phyloP scores from a whole-genome alignment of 2,888 invertebrate species.

The Drosophila nr. perissopoda region DNA sequence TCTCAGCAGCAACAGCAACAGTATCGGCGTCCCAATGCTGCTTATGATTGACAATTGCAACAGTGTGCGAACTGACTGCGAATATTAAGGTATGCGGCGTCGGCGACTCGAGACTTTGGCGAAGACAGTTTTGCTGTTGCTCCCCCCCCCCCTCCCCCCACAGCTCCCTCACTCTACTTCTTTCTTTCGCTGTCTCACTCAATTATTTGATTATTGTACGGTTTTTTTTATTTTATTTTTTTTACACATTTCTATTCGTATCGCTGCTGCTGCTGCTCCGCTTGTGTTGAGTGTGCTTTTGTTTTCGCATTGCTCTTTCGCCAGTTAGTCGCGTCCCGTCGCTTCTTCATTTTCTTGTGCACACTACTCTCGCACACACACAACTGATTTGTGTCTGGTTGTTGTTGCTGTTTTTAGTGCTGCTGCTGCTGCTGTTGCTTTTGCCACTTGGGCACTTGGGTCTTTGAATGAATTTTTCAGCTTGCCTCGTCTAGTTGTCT shows the following conservation, averaged over 20 bases:
- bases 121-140: slow-evolving; percentile 42
- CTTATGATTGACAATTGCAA: slow-evolving; percentile 72
- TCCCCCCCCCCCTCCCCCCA: background rate
- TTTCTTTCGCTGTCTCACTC: slow-evolving; percentile 39
- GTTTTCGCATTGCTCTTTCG: slow-evolving; percentile 71
- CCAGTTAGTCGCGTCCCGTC: slow-evolving; percentile 61
- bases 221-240: slow-evolving; percentile 29
- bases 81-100: slow-evolving; percentile 70
- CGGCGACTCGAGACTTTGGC: slow-evolving; percentile 32
- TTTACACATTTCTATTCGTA: slow-evolving; percentile 48
- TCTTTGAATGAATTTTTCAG: slow-evolving; percentile 84
- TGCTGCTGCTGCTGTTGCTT: slow-evolving; percentile 38
- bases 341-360: slow-evolving; percentile 75
- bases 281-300: slow-evolving; percentile 51
- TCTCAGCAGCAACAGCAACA: slow-evolving; percentile 44
- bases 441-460: slow-evolving; percentile 58
- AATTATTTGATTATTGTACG: slow-evolving; percentile 74
- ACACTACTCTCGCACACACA: slow-evolving; percentile 41
- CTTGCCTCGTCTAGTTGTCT: slow-evolving; percentile 81
- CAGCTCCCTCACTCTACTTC: slow-evolving; percentile 11
- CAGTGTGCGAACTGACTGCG: slow-evolving; percentile 58
- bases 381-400: slow-evolving; percentile 63
- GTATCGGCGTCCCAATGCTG: slow-evolving; percentile 57
- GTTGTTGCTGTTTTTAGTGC: slow-evolving; percentile 41
- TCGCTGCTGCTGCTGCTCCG: slow-evolving; percentile 32